These are phyloP conservation scores for Pantherophis vulpinus DNA, from an alignment of 2,797 vertebrate genomes.

Conservation along the genomic window DNA sequence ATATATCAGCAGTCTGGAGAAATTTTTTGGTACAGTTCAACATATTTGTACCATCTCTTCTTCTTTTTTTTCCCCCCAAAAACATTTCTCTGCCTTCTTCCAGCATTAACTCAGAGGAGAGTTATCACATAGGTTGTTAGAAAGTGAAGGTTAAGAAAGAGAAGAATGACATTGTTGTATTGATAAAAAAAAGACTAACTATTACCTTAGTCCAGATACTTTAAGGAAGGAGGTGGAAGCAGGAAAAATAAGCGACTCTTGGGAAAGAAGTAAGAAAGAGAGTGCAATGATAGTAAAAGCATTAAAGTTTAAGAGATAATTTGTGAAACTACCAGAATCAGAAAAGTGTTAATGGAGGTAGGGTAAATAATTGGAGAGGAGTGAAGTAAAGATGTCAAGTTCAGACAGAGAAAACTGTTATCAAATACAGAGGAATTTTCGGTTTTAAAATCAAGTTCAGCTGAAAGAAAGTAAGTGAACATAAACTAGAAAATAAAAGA, in stretches of 20 bases:
- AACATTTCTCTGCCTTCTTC: background rate
- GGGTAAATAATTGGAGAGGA: background rate
- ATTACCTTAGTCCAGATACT: background rate
- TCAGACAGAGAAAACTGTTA: background rate
- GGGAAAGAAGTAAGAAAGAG: background rate
- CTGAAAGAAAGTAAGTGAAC: background rate
- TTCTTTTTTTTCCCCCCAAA: background rate
- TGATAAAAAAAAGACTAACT: background rate
- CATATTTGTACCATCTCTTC: background rate
- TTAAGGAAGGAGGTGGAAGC: background rate
- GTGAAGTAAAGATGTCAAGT: background rate
- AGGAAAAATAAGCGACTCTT: background rate
- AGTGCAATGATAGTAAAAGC: background rate
- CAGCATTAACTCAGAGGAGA: background rate
- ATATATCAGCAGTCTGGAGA: background rate
- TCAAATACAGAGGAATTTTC: background rate
- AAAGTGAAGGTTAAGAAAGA: background rate
- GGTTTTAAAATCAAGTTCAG: background rate
- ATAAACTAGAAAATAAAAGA: background rate
- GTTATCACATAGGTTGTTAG: background rate
- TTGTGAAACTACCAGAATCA: background rate
- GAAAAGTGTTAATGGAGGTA: background rate
- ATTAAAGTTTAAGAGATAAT: background rate
- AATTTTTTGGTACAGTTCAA: background rate
- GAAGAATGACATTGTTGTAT: background rate